Evolutionary conservation across 2,797 vertebrate species (phyloP), one percentile per base, ranked within the genome.

Genomic region (Discoglossus pictus): DNA sequence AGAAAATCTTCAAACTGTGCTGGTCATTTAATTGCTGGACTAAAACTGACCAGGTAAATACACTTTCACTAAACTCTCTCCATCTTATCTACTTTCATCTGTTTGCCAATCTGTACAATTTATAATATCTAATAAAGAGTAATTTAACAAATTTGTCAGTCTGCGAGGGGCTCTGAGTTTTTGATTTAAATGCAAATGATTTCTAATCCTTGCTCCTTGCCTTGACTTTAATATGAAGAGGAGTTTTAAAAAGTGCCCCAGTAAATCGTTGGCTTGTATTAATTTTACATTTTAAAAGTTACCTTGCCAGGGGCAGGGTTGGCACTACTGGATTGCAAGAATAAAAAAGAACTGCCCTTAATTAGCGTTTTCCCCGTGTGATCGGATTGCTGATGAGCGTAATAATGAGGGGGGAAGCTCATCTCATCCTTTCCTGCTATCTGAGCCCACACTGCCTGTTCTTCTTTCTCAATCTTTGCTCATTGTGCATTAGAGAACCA

Each of bases 241-340:
- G 61, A 64, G 61, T 64, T 78, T 80, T 77, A 74, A 78, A 82
- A 78, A 75, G 65, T 73, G 79, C 78, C 76, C 73, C 72, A 21
- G 69, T 74, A 75, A 81, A 76, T 80, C 72, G 61, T 75, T 73
- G 55, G 67, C 79, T 80, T 77, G 82, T 82, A 73, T 81, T 76
- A 77, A 81, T 81, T 78, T 80, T 78, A 72, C 82, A 75, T 80
- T 82, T 77, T 73, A 21, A 70, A 73, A 55, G 79, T 83, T 81
- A 82, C 82, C 82, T 82, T 84, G 82, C 82, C 82, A 66, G 80
- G 82, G 82, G 80, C 82, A 84, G 79, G 78, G 79, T 78, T 82
- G 82, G 82, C 77, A 79, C 75, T 56, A 47, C 44, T 39, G 77
- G 64, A 78, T 78, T 50, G 24, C 74, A 68, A 62, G 76, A 78